Conservation (phyloP, 64 coral and sea anemone species). For the Acropora tenuis region DNA sequence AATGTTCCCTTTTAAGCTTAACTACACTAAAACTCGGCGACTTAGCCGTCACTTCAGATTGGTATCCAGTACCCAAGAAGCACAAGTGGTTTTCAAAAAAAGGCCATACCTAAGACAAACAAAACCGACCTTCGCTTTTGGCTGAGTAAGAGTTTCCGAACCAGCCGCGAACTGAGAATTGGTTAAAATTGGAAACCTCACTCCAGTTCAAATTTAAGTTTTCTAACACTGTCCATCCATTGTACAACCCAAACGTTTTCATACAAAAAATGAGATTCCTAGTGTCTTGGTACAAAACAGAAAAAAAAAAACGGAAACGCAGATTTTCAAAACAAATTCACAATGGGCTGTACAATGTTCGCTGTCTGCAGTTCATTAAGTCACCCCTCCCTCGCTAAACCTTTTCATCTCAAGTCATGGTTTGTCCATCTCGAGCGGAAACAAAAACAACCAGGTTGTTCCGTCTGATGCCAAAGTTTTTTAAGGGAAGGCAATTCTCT, state of each 20-base stretch:
- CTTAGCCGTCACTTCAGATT: background rate
- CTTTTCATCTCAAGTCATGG: background rate
- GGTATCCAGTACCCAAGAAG: slow-evolving; percentile 24
- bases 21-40: background rate
- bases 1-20: background rate
- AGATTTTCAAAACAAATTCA: background rate
- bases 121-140: too few relatives aligned
- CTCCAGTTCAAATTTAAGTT: too few relatives aligned
- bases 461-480: background rate
- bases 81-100: slow-evolving; percentile 36
- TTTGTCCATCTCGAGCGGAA: too few relatives aligned
- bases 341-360: background rate
- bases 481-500: background rate
- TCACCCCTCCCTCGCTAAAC: background rate
- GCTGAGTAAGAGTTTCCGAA: too few relatives aligned
- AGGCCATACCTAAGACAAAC: background rate
- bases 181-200: too few relatives aligned
- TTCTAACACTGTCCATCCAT: background rate
- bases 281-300: background rate
- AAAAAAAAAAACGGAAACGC: background rate
- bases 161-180: too few relatives aligned
- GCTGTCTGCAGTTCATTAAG: background rate
- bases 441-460: background rate
- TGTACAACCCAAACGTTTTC: background rate
- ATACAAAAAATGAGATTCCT: background rate